A percentile compares a stretch with the other conserved stretches of the same genome.
Evolutionary conservation across 1,140 invertebrate species (phyloP).

Genomic region (Drosophila serrata): DNA sequence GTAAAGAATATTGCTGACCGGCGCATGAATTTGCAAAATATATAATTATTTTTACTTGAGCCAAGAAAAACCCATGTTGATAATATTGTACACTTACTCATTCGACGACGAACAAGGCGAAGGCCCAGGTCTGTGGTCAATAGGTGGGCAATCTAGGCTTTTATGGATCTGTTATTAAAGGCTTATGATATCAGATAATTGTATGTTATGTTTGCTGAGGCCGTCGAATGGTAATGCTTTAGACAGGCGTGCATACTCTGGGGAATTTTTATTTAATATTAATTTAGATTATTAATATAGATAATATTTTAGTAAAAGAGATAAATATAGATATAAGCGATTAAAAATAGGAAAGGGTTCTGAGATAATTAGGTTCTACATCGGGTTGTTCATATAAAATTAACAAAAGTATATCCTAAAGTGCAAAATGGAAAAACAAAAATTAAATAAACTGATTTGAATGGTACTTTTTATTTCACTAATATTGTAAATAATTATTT

Average conservation of each 20-base stretch:
- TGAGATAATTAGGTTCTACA: no score
- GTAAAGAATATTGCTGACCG: not conserved
- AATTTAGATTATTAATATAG: not conserved
- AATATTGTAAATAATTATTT: not conserved
- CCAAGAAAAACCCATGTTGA: not conserved
- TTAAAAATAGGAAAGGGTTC: no score
- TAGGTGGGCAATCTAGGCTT: constrained; percentile 33
- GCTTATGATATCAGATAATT: constrained; percentile 6
- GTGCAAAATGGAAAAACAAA: no score
- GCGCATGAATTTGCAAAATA: constrained; percentile 16
- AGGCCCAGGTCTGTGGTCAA: constrained; percentile 7
- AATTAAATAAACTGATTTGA: no score
- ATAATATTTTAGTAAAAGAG: no score
- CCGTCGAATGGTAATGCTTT: constrained; percentile 1
- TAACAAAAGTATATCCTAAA: no score
- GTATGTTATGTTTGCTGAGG: not conserved
- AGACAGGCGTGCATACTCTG: not conserved
- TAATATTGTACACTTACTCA: constrained; percentile 14
- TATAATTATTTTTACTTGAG: constrained; percentile 6
- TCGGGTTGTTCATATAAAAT: no score
- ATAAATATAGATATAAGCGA: no score
- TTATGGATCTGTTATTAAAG: constrained; percentile 44
- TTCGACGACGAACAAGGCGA: not conserved
- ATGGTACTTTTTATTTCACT: no score
- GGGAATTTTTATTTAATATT: not conserved